Evolutionary conservation across 2,888 invertebrate species (phyloP).

Genomic region (Parnassius orleans): DNA sequence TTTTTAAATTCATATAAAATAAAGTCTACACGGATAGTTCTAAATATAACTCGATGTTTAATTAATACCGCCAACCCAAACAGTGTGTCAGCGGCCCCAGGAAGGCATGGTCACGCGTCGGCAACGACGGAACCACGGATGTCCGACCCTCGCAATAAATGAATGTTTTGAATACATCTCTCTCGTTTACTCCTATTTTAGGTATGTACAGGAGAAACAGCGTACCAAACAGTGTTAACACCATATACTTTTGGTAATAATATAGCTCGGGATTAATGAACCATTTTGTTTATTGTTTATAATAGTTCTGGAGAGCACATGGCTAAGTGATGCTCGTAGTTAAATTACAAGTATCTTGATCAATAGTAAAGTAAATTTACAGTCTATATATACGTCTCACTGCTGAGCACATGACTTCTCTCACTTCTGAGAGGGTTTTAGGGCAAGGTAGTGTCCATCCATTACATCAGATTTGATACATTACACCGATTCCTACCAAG

Average conservation of each 20-base stretch:
- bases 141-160: slow-evolving; percentile 52
- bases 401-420: too few relatives aligned
- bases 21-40: too few relatives aligned
- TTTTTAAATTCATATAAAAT: too few relatives aligned
- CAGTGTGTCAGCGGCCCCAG: slow-evolving; percentile 50
- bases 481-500: too few relatives aligned
- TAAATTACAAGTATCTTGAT: too few relatives aligned
- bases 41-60: not conserved
- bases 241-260: slow-evolving; percentile 12
- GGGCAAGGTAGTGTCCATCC: too few relatives aligned
- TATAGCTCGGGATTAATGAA: slow-evolving; percentile 13
- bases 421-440: too few relatives aligned
- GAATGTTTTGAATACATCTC: slow-evolving; percentile 28
- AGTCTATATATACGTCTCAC: too few relatives aligned
- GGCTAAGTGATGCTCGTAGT: too few relatives aligned
- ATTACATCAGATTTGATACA: too few relatives aligned
- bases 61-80: slow-evolving; percentile 26
- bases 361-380: too few relatives aligned
- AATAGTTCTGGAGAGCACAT: too few relatives aligned
- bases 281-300: slow-evolving; percentile 19
- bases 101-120: slow-evolving; percentile 71
- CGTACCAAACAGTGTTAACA: slow-evolving; percentile 2
- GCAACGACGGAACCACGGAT: slow-evolving; percentile 68
- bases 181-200: slow-evolving; percentile 27
- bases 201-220: slow-evolving; percentile 1